These are phyloP conservation scores for Panthera uncia DNA, from an alignment of 2,113 vertebrate genomes.

Conservation along the genomic window DNA sequence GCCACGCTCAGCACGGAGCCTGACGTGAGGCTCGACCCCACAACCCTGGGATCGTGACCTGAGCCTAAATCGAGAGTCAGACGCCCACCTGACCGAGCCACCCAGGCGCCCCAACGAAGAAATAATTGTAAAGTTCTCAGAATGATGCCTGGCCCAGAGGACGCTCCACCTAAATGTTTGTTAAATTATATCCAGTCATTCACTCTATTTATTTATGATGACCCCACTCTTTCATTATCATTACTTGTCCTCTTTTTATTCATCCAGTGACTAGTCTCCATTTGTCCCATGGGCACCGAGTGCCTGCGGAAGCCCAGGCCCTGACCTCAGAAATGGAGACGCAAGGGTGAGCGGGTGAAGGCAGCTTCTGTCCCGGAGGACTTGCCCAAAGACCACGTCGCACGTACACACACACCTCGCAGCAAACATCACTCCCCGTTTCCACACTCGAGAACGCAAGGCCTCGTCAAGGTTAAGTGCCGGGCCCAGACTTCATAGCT, in stretches of 20 bases:
- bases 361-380: neutral
- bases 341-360: accelerated
- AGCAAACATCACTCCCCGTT: neutral
- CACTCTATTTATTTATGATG: neutral
- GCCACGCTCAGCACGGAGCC: no score
- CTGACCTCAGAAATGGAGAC: neutral
- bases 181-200: neutral
- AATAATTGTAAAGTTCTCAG: neutral
- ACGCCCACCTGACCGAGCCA: no score
- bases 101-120: no score
- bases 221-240: neutral
- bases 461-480: neutral
- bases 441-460: no score
- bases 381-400: accelerated
- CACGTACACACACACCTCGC: no score
- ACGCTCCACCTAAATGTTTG: neutral
- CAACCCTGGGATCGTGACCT: no score
- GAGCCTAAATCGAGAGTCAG: no score
- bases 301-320: neutral
- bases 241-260: neutral
- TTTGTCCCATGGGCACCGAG: neutral
- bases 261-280: no score
- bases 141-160: neutral
- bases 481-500: neutral
- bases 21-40: no score